A percentile compares a stretch with the other conserved stretches of the same genome.
phyloP scores from a whole-genome alignment of 1,140 invertebrate species.

The Drosophila sp. region DNA sequence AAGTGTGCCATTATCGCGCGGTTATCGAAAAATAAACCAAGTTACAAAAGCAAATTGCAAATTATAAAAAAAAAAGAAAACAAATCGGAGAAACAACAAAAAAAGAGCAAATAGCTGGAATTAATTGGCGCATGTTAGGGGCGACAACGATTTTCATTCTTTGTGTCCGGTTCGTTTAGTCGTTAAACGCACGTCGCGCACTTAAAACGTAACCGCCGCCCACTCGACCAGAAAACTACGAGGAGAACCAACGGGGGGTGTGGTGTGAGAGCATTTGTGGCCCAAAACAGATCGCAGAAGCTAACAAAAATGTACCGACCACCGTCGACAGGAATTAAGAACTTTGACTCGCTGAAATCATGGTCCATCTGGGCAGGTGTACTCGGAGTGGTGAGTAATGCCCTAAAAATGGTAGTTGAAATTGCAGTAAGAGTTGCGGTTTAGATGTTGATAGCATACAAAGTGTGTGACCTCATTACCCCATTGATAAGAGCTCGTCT shows the following conservation, averaged over 20 bases:
- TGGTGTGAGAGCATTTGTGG: constrained; percentile 36
- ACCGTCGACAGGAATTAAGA: constrained; percentile 45
- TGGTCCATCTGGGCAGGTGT: constrained; percentile 61
- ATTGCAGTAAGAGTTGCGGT: neutral
- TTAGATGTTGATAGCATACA: neutral
- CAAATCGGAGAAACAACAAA: constrained; percentile 9
- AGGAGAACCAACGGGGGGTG: neutral
- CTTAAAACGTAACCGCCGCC: constrained; percentile 35
- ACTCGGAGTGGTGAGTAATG: constrained; percentile 72
- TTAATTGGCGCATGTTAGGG: constrained; percentile 66
- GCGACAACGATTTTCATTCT: constrained; percentile 22
- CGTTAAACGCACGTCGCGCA: constrained; percentile 50
- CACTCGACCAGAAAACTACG: constrained; percentile 51
- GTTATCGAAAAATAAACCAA: constrained; percentile 63
- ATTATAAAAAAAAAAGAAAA: constrained; percentile 35
- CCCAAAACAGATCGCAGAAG: neutral
- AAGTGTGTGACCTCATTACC: constrained; percentile 48
- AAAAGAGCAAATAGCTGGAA: constrained; percentile 34
- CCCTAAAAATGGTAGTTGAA: neutral
- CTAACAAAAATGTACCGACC: constrained; percentile 57
- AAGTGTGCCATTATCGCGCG: constrained; percentile 62
- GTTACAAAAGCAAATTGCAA: constrained; percentile 40
- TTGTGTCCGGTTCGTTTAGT: constrained; percentile 58
- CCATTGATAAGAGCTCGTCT: constrained; percentile 22
- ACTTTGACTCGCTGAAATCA: constrained; percentile 61